phyloP scores from a whole-genome alignment of 2,113 vertebrate genomes.

The Nematolebias whitei region DNA sequence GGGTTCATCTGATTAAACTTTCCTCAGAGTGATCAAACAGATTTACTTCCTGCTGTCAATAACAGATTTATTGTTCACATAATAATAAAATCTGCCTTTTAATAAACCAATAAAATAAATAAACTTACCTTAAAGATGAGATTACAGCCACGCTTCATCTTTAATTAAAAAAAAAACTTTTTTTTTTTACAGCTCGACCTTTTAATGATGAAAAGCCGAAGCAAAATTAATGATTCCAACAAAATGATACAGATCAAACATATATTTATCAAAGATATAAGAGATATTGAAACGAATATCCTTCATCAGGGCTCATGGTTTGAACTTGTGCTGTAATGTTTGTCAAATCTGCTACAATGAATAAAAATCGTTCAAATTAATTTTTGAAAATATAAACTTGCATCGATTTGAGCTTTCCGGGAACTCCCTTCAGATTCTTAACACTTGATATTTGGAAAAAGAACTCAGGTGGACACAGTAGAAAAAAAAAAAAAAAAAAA shows the following conservation, averaged over 20 bases:
- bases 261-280: slow-evolving; percentile 1
- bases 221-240: too few relatives aligned
- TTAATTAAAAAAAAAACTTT: slow-evolving; percentile 1
- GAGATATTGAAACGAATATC: not conserved
- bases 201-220: not conserved
- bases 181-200: not conserved
- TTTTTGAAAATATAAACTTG: slow-evolving; percentile 60
- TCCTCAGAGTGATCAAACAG: not conserved
- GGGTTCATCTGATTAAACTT: not conserved
- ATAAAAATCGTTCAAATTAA: slow-evolving; percentile 40
- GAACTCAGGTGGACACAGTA: slow-evolving; percentile 87
- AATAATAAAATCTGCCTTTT: not conserved
- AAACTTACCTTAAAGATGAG: slow-evolving; percentile 65
- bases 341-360: not conserved
- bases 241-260: slow-evolving; percentile 5
- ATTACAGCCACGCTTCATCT: slow-evolving; percentile 26
- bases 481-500: slow-evolving; percentile 80
- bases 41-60: slow-evolving; percentile 10
- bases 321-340: not conserved
- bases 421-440: slow-evolving; percentile 77
- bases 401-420: slow-evolving; percentile 79
- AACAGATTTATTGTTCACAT: not conserved
- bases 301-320: too few relatives aligned
- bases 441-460: slow-evolving; percentile 83
- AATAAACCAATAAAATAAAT: slow-evolving; percentile 43